Evolutionary conservation across 1,140 invertebrate species (phyloP).

Genomic region (Dendroctonus ponderosae): DNA sequence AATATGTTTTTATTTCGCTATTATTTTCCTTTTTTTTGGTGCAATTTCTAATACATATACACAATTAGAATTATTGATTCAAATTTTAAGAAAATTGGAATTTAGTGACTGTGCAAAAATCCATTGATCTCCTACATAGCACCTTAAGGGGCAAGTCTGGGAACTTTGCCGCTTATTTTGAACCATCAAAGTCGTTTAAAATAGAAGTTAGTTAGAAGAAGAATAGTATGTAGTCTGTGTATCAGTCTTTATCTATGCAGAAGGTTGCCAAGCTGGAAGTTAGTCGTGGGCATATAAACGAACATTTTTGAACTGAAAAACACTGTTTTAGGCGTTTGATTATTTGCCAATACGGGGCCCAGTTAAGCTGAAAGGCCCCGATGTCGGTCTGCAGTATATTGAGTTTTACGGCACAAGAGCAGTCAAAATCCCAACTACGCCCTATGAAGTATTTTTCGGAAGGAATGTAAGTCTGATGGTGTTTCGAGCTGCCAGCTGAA

Average conservation of each 20-base stretch:
- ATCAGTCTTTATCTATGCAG: conserved; percentile 71
- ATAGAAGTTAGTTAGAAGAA: conserved; percentile 88
- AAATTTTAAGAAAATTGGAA: too few species aligned
- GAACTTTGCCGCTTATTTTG: conserved; percentile 58
- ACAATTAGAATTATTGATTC: too few species aligned
- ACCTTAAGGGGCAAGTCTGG: conserved; percentile 53
- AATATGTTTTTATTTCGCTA: too few species aligned
- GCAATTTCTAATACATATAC: too few species aligned
- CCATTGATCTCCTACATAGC: conserved; percentile 60
- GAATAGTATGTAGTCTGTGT: too few species aligned
- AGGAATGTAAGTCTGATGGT: conserved; percentile 63
- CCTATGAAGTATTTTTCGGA: conserved; percentile 80
- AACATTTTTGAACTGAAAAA: neutral
- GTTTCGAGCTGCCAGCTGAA: neutral
- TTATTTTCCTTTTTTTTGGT: too few species aligned
- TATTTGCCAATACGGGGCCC: conserved; percentile 78
- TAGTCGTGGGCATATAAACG: conserved; percentile 36
- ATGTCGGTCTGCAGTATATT: conserved; percentile 74
- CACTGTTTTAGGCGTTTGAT: conserved; percentile 62
- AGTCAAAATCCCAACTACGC: conserved; percentile 68
- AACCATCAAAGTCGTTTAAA: conserved; percentile 66
- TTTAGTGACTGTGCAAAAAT: conserved; percentile 48
- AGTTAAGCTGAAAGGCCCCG: conserved; percentile 82
- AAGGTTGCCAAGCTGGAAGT: conserved; percentile 87
- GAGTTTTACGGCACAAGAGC: conserved; percentile 85